Evolutionary conservation across 2,113 vertebrate genomes (phyloP).

Genomic region (Nothobranchius kuhntae): DNA sequence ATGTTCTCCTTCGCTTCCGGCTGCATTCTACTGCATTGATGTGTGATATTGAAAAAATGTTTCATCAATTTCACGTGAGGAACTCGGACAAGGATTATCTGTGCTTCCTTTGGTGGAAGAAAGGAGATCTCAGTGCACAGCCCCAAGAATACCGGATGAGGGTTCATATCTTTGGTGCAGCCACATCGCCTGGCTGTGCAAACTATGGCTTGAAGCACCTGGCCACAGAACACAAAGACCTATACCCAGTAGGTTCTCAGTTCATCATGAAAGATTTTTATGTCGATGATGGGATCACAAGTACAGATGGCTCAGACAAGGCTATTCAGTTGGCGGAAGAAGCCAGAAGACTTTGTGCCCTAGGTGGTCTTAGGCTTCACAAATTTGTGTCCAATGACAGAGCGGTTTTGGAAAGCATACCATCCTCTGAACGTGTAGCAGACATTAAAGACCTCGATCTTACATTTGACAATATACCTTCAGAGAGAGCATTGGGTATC

Average conservation of each 20-base stretch:
- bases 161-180: constrained; percentile 15
- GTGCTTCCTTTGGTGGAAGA: constrained; percentile 14
- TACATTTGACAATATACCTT: not conserved
- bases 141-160: not conserved
- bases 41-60: too few species aligned
- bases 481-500: constrained; percentile 7
- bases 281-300: constrained; percentile 8
- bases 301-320: not conserved
- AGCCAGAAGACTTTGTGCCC: not conserved
- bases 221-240: too few species aligned
- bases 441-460: not conserved
- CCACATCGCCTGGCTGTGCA: too few species aligned
- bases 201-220: too few species aligned
- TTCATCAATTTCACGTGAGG: not conserved
- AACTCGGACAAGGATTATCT: not conserved
- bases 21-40: too few species aligned
- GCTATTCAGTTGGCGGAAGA: constrained; percentile 14
- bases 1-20: too few species aligned
- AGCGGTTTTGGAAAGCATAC: not conserved
- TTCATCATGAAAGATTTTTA: too few species aligned
- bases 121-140: not conserved
- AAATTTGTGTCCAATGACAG: constrained; percentile 8
- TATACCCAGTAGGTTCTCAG: too few species aligned
- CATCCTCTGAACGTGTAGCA: not conserved
- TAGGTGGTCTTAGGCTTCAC: not conserved